A percentile compares a stretch with the other conserved stretches of the same genome.
Conservation (phyloP, 1,140 invertebrate species). For the Formica exsecta region DNA sequence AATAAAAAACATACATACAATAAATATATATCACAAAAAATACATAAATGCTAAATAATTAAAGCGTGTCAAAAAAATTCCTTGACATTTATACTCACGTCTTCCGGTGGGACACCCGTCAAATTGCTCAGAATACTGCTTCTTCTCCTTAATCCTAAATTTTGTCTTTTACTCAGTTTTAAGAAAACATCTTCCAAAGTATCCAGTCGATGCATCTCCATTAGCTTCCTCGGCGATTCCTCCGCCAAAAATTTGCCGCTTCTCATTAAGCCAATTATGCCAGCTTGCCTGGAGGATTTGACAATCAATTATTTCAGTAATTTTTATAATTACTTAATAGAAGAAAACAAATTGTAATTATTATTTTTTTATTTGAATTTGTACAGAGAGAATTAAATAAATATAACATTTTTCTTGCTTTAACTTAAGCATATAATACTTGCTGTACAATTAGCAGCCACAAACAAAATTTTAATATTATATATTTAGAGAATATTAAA, state of each 20-base stretch:
- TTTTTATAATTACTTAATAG: not conserved
- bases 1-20: not conserved
- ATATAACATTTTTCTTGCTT: not conserved
- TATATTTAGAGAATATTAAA: not conserved
- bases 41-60: not conserved
- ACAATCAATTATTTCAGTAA: not conserved
- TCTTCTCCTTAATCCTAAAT: constrained; percentile 91
- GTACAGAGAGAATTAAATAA: not conserved
- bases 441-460: not conserved
- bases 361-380: too few species aligned
- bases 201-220: constrained; percentile 92
- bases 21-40: not conserved
- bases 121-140: constrained; percentile 93
- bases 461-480: too few species aligned
- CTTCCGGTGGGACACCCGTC: constrained; percentile 86
- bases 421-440: not conserved
- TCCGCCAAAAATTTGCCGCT: constrained; percentile 96
- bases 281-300: constrained; percentile 91
- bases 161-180: constrained; percentile 94
- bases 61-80: not conserved
- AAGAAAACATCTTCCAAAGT: constrained; percentile 97
- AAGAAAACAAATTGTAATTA: not conserved
- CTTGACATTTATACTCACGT: constrained; percentile 69
- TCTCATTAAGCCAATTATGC: constrained; percentile 96
- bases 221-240: constrained; percentile 93